Evolutionary conservation across 2,888 invertebrate genomes (phyloP).

Genomic region (Spodoptera exigua): DNA sequence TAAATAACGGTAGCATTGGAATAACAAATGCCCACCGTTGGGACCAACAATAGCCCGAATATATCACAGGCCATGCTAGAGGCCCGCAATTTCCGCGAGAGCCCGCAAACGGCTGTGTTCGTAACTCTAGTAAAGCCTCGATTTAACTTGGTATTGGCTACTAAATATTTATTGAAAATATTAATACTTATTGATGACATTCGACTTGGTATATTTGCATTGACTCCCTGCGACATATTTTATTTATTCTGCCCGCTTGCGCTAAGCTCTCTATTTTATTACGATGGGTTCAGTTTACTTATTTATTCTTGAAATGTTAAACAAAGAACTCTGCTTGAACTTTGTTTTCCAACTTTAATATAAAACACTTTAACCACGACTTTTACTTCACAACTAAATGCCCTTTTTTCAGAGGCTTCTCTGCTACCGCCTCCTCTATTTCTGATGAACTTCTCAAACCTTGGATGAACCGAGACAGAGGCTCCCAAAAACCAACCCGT

Average conservation of each 20-base stretch:
- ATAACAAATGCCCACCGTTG: conserved; percentile 76
- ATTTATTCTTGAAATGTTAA: too few relatives aligned
- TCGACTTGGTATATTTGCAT: conserved; percentile 27
- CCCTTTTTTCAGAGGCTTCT: too few relatives aligned
- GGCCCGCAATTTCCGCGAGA: conserved; percentile 69
- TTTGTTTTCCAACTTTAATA: too few relatives aligned
- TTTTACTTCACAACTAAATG: too few relatives aligned
- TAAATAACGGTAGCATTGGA: conserved; percentile 75
- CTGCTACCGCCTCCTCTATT: too few relatives aligned
- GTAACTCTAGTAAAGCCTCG: conserved; percentile 56
- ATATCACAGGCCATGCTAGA: conserved; percentile 68
- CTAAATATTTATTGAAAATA: conserved; percentile 62
- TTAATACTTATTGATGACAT: conserved; percentile 56
- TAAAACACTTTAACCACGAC: too few relatives aligned
- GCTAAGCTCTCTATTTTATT: too few relatives aligned
- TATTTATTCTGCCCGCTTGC: conserved; percentile 1
- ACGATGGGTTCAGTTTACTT: too few relatives aligned
- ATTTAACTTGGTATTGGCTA: conserved; percentile 57
- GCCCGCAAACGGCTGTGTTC: conserved; percentile 53
- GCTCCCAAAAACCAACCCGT: too few relatives aligned
- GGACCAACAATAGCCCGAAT: conserved; percentile 72
- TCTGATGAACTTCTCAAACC: too few relatives aligned
- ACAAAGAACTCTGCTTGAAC: too few relatives aligned
- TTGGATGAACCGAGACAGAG: too few relatives aligned
- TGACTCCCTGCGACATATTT: conserved; percentile 14